phyloP scores from a whole-genome alignment of 2,797 vertebrate genomes.

The Capromys pilorides region DNA sequence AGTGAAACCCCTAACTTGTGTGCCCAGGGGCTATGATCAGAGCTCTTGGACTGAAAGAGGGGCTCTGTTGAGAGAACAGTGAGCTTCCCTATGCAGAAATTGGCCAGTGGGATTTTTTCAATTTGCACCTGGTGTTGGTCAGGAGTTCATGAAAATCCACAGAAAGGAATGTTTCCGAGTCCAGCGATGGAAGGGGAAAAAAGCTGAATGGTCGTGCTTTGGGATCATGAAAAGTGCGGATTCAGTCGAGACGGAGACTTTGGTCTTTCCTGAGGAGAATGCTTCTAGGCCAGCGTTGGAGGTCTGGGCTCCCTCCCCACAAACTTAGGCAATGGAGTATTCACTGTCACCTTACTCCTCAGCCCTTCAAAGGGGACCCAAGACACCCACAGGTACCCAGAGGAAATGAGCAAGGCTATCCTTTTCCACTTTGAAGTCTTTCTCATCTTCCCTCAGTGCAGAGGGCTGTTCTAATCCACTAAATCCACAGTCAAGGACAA shows the following conservation, averaged over 20 bases:
- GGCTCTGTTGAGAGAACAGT: slow-evolving; percentile 78
- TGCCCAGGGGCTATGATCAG: slow-evolving; percentile 71
- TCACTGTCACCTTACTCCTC: neutral
- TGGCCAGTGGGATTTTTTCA: slow-evolving; percentile 75
- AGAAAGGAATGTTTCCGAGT: slow-evolving; percentile 68
- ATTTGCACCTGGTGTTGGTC: slow-evolving; percentile 66
- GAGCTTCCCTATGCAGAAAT: slow-evolving; percentile 72
- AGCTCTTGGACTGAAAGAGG: slow-evolving; percentile 73
- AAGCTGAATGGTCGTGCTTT: slow-evolving; percentile 52
- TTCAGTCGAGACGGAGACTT: slow-evolving; percentile 46
- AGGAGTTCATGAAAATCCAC: slow-evolving; percentile 60
- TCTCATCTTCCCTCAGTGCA: slow-evolving; percentile 33
- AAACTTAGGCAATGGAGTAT: neutral
- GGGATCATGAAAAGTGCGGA: slow-evolving; percentile 68
- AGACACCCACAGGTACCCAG: slow-evolving; percentile 19
- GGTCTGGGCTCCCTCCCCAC: slow-evolving; percentile 58
- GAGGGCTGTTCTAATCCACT: neutral
- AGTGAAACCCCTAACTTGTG: slow-evolving; percentile 73
- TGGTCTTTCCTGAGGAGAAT: slow-evolving; percentile 34
- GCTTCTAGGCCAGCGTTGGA: slow-evolving; percentile 37
- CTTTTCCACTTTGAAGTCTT: slow-evolving; percentile 29
- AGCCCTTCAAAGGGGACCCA: slow-evolving; percentile 59
- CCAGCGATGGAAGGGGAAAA: slow-evolving; percentile 51
- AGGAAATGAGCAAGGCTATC: slow-evolving; percentile 10
- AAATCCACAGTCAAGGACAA: slow-evolving; percentile 32